Evolutionary conservation across 2,113 vertebrate genomes (phyloP).

Genomic region (Lynx canadensis): DNA sequence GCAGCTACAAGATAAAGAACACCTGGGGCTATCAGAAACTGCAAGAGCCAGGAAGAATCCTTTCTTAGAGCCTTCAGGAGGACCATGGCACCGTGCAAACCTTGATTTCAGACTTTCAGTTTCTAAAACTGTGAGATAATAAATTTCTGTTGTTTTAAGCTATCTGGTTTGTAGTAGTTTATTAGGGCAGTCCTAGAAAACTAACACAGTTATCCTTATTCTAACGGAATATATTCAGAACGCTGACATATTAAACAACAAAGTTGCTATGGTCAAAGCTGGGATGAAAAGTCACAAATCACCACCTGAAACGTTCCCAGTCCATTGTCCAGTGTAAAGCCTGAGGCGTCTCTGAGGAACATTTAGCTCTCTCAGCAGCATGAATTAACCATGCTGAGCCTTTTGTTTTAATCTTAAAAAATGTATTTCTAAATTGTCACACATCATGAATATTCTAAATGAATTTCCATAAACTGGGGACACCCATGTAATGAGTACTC

Average conservation of each 20-base stretch:
- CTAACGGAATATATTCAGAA: background rate
- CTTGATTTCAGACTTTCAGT: background rate
- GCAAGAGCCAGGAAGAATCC: fast-evolving
- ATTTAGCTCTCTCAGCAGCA: background rate
- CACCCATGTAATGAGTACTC: too few relatives aligned
- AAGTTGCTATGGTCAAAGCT: background rate
- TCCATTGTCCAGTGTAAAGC: background rate
- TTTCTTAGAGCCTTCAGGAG: background rate
- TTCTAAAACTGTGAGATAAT: background rate
- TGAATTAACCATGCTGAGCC: background rate
- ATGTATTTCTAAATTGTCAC: background rate
- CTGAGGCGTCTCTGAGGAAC: background rate
- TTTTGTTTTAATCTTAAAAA: background rate
- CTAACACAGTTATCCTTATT: background rate
- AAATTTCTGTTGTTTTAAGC: background rate
- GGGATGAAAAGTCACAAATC: background rate
- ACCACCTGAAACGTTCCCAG: background rate
- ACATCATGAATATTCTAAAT: background rate
- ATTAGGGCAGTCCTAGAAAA: background rate
- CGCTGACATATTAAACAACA: background rate
- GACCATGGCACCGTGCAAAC: fast-evolving
- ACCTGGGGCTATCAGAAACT: background rate
- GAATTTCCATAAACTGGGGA: background rate
- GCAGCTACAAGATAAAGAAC: background rate
- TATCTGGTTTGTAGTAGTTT: background rate